Conservation (phyloP, 2,113 vertebrate species). For the Corythoichthys haematopterus region DNA sequence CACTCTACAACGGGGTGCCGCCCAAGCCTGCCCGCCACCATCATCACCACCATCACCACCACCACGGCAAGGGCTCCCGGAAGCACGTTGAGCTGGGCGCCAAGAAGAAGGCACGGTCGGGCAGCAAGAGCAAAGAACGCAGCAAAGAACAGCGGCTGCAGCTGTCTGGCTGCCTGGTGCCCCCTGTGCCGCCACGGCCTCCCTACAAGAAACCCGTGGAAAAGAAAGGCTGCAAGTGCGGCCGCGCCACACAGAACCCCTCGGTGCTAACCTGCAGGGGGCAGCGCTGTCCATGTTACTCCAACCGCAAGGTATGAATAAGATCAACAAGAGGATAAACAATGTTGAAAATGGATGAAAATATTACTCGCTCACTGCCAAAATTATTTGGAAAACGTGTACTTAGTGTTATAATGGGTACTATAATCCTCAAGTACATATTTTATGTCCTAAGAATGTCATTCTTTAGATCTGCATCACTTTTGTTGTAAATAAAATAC, state of each 20-base stretch:
- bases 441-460: no score
- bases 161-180: conserved; percentile 80
- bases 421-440: no score
- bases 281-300: conserved; percentile 96
- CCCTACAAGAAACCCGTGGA: conserved; percentile 95
- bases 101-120: conserved; percentile 93
- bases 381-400: no score
- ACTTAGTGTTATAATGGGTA: no score
- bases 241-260: conserved; percentile 97
- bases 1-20: conserved; percentile 76
- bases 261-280: conserved; percentile 98
- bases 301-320: conserved; percentile 83
- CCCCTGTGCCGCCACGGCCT: conserved; percentile 84
- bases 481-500: no score
- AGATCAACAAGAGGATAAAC: no score
- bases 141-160: conserved; percentile 84
- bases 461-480: no score
- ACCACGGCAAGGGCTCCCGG: conserved; percentile 85
- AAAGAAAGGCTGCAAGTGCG: conserved; percentile 98
- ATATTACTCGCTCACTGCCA: no score
- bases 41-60: conserved; percentile 42
- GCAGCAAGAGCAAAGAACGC: conserved; percentile 86
- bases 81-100: conserved; percentile 84
- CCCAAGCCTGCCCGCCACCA: conserved; percentile 81
- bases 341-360: no score